Percentiles rank a stretch among this genome's conserved stretches.
Conservation (phyloP, 2,113 vertebrate species). For the Montifringilla adamsi region DNA sequence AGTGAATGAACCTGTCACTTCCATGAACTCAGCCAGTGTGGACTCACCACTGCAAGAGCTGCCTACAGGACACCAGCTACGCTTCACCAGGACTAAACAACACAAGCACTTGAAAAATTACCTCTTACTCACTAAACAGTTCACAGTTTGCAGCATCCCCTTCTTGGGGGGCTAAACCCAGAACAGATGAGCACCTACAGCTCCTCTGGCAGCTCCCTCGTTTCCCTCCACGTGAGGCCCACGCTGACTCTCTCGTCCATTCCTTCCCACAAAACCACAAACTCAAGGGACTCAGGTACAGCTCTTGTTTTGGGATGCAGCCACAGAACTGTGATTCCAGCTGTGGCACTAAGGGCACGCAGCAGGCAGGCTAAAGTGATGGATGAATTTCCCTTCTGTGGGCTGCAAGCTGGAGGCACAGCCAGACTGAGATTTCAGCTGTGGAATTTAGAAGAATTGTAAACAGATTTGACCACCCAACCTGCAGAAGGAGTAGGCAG, state of each 20-base stretch:
- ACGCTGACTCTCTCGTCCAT: background rate
- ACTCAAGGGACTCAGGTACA: background rate
- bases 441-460: background rate
- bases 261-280: background rate
- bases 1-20: background rate
- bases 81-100: background rate
- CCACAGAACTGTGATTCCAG: background rate
- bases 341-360: background rate
- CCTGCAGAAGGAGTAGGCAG: background rate
- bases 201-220: background rate
- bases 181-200: background rate
- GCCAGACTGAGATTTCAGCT: background rate
- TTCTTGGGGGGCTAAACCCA: background rate
- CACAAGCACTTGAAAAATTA: background rate
- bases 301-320: background rate
- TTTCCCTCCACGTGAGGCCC: background rate
- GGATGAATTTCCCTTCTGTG: background rate
- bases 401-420: background rate
- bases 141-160: background rate
- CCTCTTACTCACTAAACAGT: background rate
- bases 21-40: background rate
- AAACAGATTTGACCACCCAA: background rate
- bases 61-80: background rate
- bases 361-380: background rate
- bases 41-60: background rate